Evolutionary conservation across 2,113 vertebrate genomes (phyloP).

Genomic region (Artemisiospiza belli): DNA sequence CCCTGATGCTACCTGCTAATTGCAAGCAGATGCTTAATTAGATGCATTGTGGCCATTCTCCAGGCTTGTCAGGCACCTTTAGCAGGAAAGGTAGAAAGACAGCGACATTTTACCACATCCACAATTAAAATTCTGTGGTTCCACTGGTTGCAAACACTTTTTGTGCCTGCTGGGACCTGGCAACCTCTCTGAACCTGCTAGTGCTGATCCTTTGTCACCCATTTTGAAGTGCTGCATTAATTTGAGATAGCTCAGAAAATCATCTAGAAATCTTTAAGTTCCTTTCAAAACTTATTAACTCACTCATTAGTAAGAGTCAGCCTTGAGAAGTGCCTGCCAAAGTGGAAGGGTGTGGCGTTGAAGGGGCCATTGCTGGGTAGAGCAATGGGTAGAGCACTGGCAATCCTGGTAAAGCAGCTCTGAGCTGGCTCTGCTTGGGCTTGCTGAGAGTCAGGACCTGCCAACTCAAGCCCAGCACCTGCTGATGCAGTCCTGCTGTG

Average conservation of each 20-base stretch:
- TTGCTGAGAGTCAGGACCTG: neutral
- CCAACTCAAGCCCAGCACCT: neutral
- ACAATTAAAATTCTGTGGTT: neutral
- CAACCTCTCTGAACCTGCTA: neutral
- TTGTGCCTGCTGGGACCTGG: neutral
- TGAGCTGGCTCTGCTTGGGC: neutral
- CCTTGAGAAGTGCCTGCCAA: neutral
- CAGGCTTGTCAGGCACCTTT: neutral
- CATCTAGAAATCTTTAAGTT: neutral
- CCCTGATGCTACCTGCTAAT: neutral
- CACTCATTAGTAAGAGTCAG: neutral
- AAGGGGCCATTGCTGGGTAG: neutral
- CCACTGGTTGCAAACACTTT: neutral
- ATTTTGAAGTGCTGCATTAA: neutral
- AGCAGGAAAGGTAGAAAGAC: neutral
- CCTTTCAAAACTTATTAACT: neutral
- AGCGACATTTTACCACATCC: neutral
- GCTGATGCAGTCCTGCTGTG: neutral
- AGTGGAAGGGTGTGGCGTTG: neutral
- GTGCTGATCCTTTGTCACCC: neutral
- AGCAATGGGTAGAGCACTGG: too few species aligned
- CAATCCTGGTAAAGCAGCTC: fast-evolving
- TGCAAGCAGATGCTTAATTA: neutral
- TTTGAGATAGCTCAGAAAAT: neutral
- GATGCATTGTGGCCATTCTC: neutral